Base-by-base conservation (phyloP, 2,113 vertebrate species). In the Arvicanthis niloticus region DNA sequence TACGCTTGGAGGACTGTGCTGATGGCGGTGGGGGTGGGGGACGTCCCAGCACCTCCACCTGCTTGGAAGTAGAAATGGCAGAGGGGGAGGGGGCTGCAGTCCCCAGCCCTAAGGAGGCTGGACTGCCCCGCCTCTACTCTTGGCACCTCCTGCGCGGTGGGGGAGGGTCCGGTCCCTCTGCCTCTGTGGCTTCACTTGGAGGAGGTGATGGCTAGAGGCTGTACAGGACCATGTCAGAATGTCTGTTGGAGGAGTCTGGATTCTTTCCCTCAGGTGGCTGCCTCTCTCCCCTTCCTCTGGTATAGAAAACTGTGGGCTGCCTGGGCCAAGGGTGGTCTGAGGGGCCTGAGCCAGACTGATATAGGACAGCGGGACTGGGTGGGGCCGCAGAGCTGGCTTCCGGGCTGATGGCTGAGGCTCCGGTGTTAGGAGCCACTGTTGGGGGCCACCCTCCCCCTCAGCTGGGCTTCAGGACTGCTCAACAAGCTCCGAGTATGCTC, bases 61-160 rank as follows among this genome's bases (percentile, higher is more conserved):
- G 92, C 94, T 92, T 78, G 85, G 40, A 93, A 94, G 92, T 96
- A 82, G 73, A 89, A 90, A 91, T 94, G 93, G 84, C 88, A 24
- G 88, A 80, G 93, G 16, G n/a, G 68, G 96, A 42, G 91, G 95
- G 93, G 89, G 91, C 85, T 95, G 88, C 60, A 13, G 85, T 93
- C 84, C 92, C 82, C 82, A 67, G 70, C 53, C 53, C 70, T 65
- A n/a, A 34, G 75, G 70, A 92, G 81, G 37, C 65, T 76, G 72
- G 67, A 6, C 73, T 1, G 26, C 40, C 80, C 75, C 73, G 65
- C 87, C 86, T 92, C 86, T 72, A 80, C 45, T 40, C 51, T 19
- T 13, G 45, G 45, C 53, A 76, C 60, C 40, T 91, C 45, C 29
- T 24, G 24, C 45, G 78, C 40, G 62, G 42, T 85, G 75, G 62